Base-by-base conservation (phyloP, 2,797 vertebrate species). In the Poeciliopsis gracilis region DNA sequence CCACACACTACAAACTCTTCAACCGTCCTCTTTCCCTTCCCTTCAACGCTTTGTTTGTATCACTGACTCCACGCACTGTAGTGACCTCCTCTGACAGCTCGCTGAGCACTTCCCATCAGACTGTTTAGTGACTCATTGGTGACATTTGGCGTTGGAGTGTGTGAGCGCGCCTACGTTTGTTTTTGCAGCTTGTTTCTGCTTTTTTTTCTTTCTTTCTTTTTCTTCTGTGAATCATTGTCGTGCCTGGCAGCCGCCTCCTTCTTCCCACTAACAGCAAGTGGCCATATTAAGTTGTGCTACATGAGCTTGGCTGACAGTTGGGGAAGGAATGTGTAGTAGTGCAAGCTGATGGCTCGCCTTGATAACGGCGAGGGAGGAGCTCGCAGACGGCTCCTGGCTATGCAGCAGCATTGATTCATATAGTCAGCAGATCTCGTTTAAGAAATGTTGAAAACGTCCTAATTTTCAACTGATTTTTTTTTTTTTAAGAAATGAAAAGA, bases 81-180 rank as follows among this genome's bases (percentile, higher is more conserved):
- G 61, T 82, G 82, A 89, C 85, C 79, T 79, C 28, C 36, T 36
- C 55, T 66, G 63, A 78, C 76, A 80, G 61, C 76, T 47, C 78
- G 61, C 69, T 20, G 73, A 78, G 69, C 20, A 84, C 84, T 87
- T 88, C 88, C 86, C 86, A 85, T 87, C 84, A 79, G 86, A 75
- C 83, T 66, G 72, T 79, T 89, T 76, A 82, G 87, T 92, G 90
- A 92, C 90, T 93, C 90, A 91, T 78, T 81, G 85, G 72, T 89
- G 90, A 88, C 86, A 88, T 93, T 93, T 92, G 88, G 87, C 78
- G 55, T 75, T 41, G 45, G 78, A 73, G 71, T 51, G 43, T 43
- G 75, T 71, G 73, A 43, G 57, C 4, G 11, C 67, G n/a, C 67
- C 67, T 45, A 71, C 67, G 57, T 75, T 46, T 75, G 73, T 73